Conservation (phyloP, 2,888 invertebrate species). For the Drosophila pseudotalamancana region DNA sequence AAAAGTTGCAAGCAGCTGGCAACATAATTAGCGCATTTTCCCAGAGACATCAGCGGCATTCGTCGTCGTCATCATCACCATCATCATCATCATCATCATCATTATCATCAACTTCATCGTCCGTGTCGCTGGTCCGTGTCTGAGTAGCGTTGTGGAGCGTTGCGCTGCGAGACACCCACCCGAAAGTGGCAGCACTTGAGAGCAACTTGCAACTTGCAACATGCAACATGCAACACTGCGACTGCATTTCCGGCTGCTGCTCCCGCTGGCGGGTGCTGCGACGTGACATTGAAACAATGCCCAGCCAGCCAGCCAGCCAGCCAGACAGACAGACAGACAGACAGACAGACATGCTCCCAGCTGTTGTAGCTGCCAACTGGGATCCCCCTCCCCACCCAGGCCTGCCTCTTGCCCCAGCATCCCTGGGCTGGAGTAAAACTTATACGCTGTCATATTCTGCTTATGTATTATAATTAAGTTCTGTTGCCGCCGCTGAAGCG, state of each 20-base stretch:
- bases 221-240: slow-evolving; percentile 30
- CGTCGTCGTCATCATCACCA: slow-evolving; percentile 32
- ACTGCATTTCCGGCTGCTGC: slow-evolving; percentile 49
- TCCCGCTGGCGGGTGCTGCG: slow-evolving; percentile 15
- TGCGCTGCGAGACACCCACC: slow-evolving; percentile 30
- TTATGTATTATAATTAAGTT: slow-evolving; percentile 53
- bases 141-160: slow-evolving; percentile 35
- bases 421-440: slow-evolving; percentile 26
- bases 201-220: slow-evolving; percentile 37
- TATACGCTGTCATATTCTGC: slow-evolving; percentile 36
- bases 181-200: slow-evolving; percentile 53
- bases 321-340: slow-evolving; percentile 7
- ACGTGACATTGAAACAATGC: slow-evolving; percentile 77
- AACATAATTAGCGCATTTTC: slow-evolving; percentile 74
- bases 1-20: slow-evolving; percentile 40
- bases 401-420: background rate
- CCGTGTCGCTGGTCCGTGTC: slow-evolving; percentile 46
- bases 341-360: slow-evolving; percentile 22
- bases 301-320: slow-evolving; percentile 7
- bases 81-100: slow-evolving; percentile 39
- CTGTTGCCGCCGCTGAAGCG: slow-evolving; percentile 29
- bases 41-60: slow-evolving; percentile 24
- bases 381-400: background rate
- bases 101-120: slow-evolving; percentile 38
- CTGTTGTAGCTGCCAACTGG: slow-evolving; percentile 13